Evolutionary conservation across 2,797 vertebrate genomes (phyloP), one percentile per base, ranked within the genome.

Genomic region (Antennarius maculatus): DNA sequence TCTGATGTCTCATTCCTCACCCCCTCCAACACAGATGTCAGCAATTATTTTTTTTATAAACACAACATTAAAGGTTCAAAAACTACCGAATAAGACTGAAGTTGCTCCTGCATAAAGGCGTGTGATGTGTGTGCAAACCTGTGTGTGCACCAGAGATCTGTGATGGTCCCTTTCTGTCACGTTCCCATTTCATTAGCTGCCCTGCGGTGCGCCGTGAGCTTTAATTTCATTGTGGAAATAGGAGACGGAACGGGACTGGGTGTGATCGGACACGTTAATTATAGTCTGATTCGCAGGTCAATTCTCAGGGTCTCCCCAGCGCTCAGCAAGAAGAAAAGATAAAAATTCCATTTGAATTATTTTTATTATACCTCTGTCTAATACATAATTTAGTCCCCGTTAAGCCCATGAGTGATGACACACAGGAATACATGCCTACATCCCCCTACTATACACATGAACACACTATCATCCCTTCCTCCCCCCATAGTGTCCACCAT

Each of bases 321-420:
- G 80, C 84, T 82, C 68, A 69, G 69, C 41, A 2, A 82, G 78
- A 73, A 89, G 83, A 89, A 88, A 91, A 86, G 87, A 88, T 72
- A 82, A 83, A 81, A 80, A 86, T 84, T 86, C 85, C 75, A 88
- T 88, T 86, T 88, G 86, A 89, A 86, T 89, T 81, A 90, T 88
- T 89, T 90, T 88, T 85, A 92, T 89, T 87, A 90, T 85, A 84
- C 77, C 74, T 78, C 84, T 82, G 88, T 87, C 88, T 88, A 84
- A 90, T 90, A 91, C 84, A 90, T 91, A 88, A 91, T 91, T 91
- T 90, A 89, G 83, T 90, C 84, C 75, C 82, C 76, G 85, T 84
- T 85, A 85, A 83, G 81, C 84, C 82, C 76, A 74, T 47, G 75
- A 88, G 84, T 82, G 76, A 84, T 76, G 77, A 43, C 66, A 50